These are phyloP conservation scores for Hippasteria phrygiana DNA, from an alignment of 53 echinoderm and acorn worm species.

Conservation along the genomic window DNA sequence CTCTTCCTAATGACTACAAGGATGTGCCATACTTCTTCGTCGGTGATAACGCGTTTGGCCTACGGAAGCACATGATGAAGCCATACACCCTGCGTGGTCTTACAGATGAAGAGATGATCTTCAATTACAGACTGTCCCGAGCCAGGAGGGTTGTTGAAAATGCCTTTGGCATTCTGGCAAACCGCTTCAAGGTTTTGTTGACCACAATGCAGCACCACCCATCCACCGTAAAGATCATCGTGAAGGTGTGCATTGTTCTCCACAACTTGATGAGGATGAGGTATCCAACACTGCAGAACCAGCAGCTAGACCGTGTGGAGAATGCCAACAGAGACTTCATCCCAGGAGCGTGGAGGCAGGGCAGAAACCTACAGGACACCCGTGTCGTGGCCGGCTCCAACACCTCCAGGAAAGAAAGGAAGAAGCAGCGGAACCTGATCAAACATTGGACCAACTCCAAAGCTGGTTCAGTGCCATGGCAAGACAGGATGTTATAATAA, in stretches of 20 bases:
- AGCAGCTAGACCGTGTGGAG: slow-evolving; percentile 23
- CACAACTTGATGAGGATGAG: slow-evolving; percentile 60
- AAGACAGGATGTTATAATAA: not conserved
- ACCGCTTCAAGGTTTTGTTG: too few relatives aligned
- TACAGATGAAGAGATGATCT: too few relatives aligned
- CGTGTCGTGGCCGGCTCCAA: not conserved
- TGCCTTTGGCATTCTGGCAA: too few relatives aligned
- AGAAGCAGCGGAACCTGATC: slow-evolving; percentile 33
- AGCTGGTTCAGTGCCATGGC: slow-evolving; percentile 27
- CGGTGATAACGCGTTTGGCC: slow-evolving; percentile 47
- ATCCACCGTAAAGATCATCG: slow-evolving; percentile 16
- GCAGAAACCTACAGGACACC: slow-evolving; percentile 3
- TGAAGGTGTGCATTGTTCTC: slow-evolving; percentile 39
- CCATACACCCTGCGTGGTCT: too few relatives aligned
- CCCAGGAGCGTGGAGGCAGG: not conserved
- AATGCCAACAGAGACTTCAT: slow-evolving; percentile 7
- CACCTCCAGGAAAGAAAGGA: not conserved
- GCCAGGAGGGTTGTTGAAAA: too few relatives aligned
- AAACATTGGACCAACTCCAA: not conserved
- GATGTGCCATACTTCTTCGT: slow-evolving; percentile 66
- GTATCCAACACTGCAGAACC: slow-evolving; percentile 21
- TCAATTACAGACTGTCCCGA: too few relatives aligned
- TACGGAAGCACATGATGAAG: too few relatives aligned
- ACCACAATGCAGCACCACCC: too few relatives aligned
- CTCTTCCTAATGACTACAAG: slow-evolving; percentile 47